phyloP scores from a whole-genome alignment of 2,888 invertebrate genomes.

The Sympetrum striolatum region DNA sequence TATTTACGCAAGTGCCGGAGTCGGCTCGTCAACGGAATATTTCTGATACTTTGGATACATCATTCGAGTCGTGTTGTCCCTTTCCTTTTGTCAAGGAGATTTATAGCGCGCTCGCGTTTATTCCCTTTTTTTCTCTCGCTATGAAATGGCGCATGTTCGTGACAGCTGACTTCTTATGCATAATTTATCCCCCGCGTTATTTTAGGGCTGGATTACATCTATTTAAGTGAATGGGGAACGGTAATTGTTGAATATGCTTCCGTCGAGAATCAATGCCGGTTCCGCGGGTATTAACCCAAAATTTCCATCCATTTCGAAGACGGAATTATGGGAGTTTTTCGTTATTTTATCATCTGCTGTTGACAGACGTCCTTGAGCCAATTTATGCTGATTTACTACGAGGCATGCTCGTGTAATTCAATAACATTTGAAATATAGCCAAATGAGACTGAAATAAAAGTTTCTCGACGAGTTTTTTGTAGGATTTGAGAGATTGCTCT shows the following conservation, averaged over 20 bases:
- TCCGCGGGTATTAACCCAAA: not conserved
- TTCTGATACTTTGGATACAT: not conserved
- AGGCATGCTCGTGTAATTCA: too few species aligned
- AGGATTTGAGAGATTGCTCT: too few species aligned
- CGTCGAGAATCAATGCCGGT: not conserved
- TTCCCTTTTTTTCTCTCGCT: not conserved
- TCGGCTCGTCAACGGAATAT: not conserved
- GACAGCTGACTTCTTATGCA: not conserved
- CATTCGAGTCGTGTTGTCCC: not conserved
- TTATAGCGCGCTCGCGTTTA: not conserved
- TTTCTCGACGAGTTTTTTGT: too few species aligned
- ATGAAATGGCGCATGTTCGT: not conserved
- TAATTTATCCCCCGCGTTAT: not conserved
- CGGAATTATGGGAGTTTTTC: not conserved
- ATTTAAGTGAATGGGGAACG: not conserved
- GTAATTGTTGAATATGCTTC: not conserved
- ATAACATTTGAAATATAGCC: too few species aligned
- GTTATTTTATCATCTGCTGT: too few species aligned
- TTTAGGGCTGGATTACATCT: not conserved
- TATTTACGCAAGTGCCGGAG: not conserved
- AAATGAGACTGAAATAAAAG: too few species aligned
- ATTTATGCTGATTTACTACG: too few species aligned
- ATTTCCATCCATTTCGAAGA: not conserved
- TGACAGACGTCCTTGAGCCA: too few species aligned
- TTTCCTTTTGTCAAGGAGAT: not conserved